Conservation (phyloP, 2,797 vertebrate genomes). For the Falco columbarius region DNA sequence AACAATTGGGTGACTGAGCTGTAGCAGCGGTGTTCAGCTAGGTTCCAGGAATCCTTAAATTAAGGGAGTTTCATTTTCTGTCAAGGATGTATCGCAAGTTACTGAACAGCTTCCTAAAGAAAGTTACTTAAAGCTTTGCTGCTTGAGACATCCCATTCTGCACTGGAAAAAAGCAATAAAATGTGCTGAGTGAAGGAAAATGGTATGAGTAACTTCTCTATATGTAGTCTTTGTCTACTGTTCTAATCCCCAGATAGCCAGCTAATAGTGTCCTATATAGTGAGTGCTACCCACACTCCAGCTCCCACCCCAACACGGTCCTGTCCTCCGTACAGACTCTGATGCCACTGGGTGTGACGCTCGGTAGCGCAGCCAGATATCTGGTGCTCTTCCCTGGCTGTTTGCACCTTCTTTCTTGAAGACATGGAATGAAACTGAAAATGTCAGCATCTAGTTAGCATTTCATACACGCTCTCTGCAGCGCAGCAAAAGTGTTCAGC, state of each 20-base stretch:
- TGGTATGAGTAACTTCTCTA: background rate
- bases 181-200: background rate
- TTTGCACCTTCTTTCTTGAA: background rate
- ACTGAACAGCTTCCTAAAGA: background rate
- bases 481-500: background rate
- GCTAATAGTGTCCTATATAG: background rate
- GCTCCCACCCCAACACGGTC: background rate
- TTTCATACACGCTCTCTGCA: background rate
- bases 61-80: background rate
- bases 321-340: accelerated
- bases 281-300: background rate
- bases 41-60: background rate
- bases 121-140: background rate
- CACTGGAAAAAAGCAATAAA: background rate
- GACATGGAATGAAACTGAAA: background rate
- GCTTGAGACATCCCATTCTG: background rate
- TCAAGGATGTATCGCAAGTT: background rate
- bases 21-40: background rate
- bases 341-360: background rate
- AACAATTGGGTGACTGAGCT: background rate
- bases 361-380: background rate
- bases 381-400: background rate
- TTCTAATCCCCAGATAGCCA: background rate
- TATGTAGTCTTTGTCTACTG: background rate
- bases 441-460: background rate